Base-by-base conservation (phyloP, 2,113 vertebrate species). In the Pteropus alecto region DNA sequence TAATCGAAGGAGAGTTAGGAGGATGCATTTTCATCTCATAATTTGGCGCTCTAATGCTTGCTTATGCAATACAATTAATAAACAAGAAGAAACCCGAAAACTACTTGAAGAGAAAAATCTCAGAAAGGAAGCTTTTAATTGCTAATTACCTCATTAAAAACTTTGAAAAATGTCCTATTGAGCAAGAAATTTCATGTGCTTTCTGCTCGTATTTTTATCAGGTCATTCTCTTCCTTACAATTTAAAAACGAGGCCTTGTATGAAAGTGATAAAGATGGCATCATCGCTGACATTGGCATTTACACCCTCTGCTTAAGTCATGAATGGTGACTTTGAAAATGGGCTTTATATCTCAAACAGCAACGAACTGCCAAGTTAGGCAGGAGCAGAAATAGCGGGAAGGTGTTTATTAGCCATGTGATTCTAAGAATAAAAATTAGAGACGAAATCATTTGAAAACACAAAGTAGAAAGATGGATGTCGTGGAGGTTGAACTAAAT, bases 131-230 rank as follows among this genome's bases (percentile, higher is more conserved):
- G 97, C 93, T 90, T 94, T 96, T 93, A 74, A 94, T 97, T 96
- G 98, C 97, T 98, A 97, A 98, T 96, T 94, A 84, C 95, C 93
- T 96, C 98, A 95, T 97, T 97, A 98, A 97, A 98, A 97, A 96
- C 93, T 96, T 96, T 84, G 4, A 95, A 97, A 97, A 98, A 97
- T 97, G 96, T 97, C 95, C 96, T 60, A 94, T 90, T 95, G 98
- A 97, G 97, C 96, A 98, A 96, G 97, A 97, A 95, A 97, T 97
- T 96, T 98, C 97, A 96, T 85, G 95, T 92, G 93, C 76, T 73
- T 94, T 91, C 96, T 4, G 95, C 93, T 84, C 77, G 43, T 77
- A 58, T 0, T 43, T 71, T 67, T 88, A 73, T 33, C 54, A 63
- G 0, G 7, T 93, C 35, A 48, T 97, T 97, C 96, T 98, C 83